Percentiles rank a stretch among this genome's conserved stretches.
Conservation (phyloP, 2,113 vertebrate species). For the Herpetotheres cachinnans region DNA sequence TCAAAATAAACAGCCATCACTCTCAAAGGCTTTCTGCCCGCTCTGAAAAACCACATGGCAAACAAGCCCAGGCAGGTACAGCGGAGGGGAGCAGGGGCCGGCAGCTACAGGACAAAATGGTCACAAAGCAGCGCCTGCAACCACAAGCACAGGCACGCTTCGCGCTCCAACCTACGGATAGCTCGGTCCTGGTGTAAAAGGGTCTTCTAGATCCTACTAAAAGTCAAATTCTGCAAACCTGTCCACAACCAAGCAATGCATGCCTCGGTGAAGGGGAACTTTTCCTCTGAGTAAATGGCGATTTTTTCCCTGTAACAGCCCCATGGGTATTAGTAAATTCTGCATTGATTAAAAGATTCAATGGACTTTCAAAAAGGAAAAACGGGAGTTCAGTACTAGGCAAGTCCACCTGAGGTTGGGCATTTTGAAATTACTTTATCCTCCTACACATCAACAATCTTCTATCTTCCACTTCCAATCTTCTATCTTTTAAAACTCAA, state of each 20-base stretch:
- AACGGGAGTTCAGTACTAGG: background rate
- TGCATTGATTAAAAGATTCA: background rate
- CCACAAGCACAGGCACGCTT: accelerated
- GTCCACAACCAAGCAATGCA: background rate
- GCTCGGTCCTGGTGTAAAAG: background rate
- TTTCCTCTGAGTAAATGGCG: background rate
- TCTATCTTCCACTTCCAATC: background rate
- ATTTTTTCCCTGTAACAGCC: background rate
- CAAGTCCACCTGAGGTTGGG: background rate
- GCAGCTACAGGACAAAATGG: background rate
- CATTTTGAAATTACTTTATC: background rate
- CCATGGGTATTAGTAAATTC: background rate
- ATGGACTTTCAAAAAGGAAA: background rate
- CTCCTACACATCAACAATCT: background rate
- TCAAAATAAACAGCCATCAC: background rate
- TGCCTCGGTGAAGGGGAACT: background rate
- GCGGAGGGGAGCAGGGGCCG: background rate
- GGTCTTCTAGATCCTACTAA: background rate
- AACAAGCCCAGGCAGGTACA: background rate
- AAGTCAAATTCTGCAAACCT: background rate
- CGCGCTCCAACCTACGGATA: background rate
- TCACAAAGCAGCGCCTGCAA: background rate
- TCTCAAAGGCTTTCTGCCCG: background rate
- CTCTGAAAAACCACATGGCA: background rate
- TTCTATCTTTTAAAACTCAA: background rate